These are phyloP conservation scores for Hemiprocne comata DNA, from an alignment of 2,113 vertebrate species.

Conservation along the genomic window DNA sequence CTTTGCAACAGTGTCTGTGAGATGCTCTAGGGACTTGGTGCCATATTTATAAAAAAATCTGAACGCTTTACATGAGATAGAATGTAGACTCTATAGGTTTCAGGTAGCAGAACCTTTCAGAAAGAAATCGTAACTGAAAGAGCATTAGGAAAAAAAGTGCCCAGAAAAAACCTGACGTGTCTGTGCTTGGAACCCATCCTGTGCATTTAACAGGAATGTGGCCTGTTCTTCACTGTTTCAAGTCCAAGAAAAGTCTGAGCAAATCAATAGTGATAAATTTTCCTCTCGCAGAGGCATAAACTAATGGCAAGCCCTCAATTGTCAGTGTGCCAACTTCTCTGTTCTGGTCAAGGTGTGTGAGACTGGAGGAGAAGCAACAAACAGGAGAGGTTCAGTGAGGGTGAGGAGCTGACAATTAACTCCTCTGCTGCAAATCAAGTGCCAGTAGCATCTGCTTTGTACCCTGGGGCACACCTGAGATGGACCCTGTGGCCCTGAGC, in stretches of 20 bases:
- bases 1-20: not conserved
- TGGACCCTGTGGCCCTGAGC: not conserved
- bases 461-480: not conserved
- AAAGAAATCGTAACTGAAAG: not conserved
- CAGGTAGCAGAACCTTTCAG: not conserved
- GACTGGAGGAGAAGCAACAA: not conserved
- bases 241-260: not conserved
- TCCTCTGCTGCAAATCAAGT: constrained; percentile 4
- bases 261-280: not conserved
- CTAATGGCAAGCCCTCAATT: not conserved
- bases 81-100: no score
- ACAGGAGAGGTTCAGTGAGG: not conserved
- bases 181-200: not conserved
- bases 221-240: not conserved
- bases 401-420: not conserved
- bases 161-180: not conserved
- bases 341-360: not conserved
- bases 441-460: not conserved
- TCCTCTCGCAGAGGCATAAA: not conserved
- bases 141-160: not conserved
- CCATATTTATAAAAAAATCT: not conserved
- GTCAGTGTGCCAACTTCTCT: fast-evolving
- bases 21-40: not conserved
- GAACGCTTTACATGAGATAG: no score
- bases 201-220: not conserved